Evolutionary conservation across 2,113 vertebrate genomes (phyloP).

Genomic region (Prunella fulvescens): DNA sequence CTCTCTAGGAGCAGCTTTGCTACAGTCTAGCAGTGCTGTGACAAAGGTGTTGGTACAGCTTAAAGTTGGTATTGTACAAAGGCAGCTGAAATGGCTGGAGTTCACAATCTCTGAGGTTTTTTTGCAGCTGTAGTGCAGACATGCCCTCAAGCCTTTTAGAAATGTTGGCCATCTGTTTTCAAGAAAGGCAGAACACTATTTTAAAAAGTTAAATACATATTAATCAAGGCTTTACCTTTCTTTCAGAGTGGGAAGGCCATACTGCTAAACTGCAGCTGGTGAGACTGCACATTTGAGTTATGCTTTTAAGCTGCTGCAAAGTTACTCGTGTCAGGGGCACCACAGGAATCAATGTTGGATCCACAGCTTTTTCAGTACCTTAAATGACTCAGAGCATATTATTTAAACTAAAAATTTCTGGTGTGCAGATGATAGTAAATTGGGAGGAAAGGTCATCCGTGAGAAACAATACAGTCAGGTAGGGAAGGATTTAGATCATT

Average conservation of each 20-base stretch:
- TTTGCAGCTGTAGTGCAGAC: not conserved
- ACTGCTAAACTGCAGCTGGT: conserved; percentile 1
- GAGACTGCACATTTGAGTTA: not conserved
- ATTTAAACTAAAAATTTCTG: conserved; percentile 69
- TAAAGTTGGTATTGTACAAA: not conserved
- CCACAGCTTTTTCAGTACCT: conserved; percentile 44
- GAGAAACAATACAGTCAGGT: conserved; percentile 75
- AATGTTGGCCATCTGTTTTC: not conserved
- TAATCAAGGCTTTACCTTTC: not conserved
- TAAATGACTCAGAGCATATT: conserved; percentile 62
- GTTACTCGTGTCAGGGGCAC: conserved; percentile 29
- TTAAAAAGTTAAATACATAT: not conserved
- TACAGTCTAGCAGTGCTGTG: not conserved
- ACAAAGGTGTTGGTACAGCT: not conserved
- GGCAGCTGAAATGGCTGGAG: not conserved
- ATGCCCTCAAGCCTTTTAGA: not conserved
- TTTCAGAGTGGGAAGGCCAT: not conserved
- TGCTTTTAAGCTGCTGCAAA: not conserved
- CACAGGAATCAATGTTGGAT: conserved; percentile 41
- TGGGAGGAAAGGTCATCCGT: conserved; percentile 76
- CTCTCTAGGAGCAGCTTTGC: not conserved
- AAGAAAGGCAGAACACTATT: not conserved
- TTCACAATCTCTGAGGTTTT: rapidly evolving
- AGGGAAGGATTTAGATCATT: conserved; percentile 73
- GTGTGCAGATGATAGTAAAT: conserved; percentile 71